A percentile compares a stretch with the other conserved stretches of the same genome.
These are phyloP conservation scores for Miltochrista miniata DNA, from an alignment of 2,888 invertebrate genomes.

Conservation along the genomic window DNA sequence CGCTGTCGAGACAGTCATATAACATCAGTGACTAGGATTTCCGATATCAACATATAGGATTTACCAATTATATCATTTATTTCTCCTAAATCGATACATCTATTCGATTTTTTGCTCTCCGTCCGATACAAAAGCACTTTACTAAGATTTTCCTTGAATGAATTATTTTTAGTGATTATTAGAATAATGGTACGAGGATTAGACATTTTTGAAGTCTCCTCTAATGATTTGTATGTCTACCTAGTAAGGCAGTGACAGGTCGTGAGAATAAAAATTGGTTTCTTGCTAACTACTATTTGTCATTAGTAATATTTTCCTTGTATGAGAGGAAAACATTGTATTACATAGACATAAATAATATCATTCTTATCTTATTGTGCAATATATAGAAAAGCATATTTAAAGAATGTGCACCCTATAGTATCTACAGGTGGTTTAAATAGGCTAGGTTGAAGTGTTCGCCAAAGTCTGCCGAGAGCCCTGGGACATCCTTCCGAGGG, in stretches of 20 bases:
- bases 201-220: constrained; percentile 15
- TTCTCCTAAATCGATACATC: neutral
- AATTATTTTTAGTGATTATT: neutral
- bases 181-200: no score
- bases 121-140: neutral
- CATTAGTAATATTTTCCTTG: constrained; percentile 19
- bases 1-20: no score
- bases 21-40: neutral
- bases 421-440: no score
- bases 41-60: neutral
- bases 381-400: no score
- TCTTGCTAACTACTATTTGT: constrained; percentile 43
- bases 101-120: neutral
- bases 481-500: no score
- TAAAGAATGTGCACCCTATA: no score
- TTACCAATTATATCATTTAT: neutral
- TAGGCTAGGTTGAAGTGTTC: no score
- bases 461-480: no score
- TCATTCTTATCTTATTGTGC: no score
- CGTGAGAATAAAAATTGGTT: constrained; percentile 55
- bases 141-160: constrained; percentile 1
- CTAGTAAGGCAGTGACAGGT: constrained; percentile 33
- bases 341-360: no score
- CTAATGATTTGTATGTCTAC: constrained; percentile 26
- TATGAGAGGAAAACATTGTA: neutral